Evolutionary conservation across 2,888 invertebrate genomes (phyloP).

Genomic region (Hermaeophaga mercurialis): DNA sequence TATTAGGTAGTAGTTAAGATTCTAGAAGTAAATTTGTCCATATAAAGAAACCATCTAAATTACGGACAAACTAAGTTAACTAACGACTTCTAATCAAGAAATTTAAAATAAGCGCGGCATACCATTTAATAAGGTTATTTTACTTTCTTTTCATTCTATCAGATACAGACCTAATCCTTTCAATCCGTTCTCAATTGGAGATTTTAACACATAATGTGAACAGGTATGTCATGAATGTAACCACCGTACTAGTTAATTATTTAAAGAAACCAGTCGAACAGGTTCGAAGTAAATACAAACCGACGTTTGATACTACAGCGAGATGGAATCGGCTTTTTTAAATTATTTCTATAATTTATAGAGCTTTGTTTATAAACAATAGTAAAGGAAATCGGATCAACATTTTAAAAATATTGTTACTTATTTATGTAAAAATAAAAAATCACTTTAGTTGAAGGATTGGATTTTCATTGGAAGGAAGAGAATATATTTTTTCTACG

Average conservation of each 20-base stretch:
- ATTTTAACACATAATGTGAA: conserved; percentile 30
- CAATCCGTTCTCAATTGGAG: conserved; percentile 28
- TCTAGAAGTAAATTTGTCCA: too few species aligned
- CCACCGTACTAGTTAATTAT: conserved; percentile 31
- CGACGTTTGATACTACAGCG: conserved; percentile 27
- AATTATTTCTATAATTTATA: conserved; percentile 30
- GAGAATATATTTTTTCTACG: too few species aligned
- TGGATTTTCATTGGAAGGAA: too few species aligned
- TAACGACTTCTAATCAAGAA: conserved; percentile 12
- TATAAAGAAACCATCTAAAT: too few species aligned
- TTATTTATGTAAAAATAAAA: too few species aligned
- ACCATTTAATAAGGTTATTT: conserved; percentile 15
- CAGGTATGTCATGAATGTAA: conserved; percentile 28
- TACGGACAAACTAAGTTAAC: too few species aligned
- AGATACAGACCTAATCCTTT: conserved; percentile 17
- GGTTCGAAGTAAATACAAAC: conserved; percentile 25
- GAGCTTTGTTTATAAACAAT: background rate
- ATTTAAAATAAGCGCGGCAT: conserved; percentile 6
- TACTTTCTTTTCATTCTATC: conserved; percentile 15
- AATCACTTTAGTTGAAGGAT: too few species aligned
- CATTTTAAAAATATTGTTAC: too few species aligned
- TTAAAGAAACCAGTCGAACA: conserved; percentile 33
- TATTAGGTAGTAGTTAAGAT: too few species aligned
- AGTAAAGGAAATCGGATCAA: too few species aligned
- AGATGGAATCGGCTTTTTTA: conserved; percentile 25